These are phyloP conservation scores for Sinocyclocheilus grahami DNA, from an alignment of 2,113 vertebrate genomes.

Conservation along the genomic window DNA sequence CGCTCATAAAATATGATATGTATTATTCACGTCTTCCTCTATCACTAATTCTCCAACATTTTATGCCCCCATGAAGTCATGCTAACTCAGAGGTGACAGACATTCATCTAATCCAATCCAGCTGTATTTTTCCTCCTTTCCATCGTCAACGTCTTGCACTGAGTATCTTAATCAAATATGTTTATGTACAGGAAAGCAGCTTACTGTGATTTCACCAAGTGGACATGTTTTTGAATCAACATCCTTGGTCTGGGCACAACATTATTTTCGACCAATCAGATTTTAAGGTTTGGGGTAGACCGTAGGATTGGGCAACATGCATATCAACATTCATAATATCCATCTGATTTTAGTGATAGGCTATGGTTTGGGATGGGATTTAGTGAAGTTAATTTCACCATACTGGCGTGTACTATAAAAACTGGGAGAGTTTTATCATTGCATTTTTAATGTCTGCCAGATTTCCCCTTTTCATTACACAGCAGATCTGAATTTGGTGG, in stretches of 20 bases:
- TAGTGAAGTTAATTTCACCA: not conserved
- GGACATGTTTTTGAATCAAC: conserved; percentile 16
- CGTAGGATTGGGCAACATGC: not conserved
- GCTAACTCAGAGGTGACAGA: conserved; percentile 30
- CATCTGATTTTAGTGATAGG: not conserved
- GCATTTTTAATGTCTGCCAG: not conserved
- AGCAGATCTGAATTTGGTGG: not conserved
- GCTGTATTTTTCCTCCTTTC: not conserved
- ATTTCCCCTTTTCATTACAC: not conserved
- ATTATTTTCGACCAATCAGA: not conserved
- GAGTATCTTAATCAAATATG: conserved; percentile 5
- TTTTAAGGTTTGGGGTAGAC: not conserved
- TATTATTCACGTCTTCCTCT: conserved; percentile 46
- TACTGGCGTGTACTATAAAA: not conserved
- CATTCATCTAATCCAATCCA: not conserved
- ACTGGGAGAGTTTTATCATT: not conserved
- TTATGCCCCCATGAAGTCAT: conserved; percentile 21
- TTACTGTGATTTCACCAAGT: conserved; percentile 19
- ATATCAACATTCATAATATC: not conserved
- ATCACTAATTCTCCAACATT: conserved; percentile 38
- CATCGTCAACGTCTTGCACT: not conserved
- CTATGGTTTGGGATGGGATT: not conserved
- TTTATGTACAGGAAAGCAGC: conserved; percentile 26
- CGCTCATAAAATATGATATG: conserved; percentile 46
- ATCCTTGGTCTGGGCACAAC: conserved; percentile 4